Evolutionary conservation across 2,888 invertebrate genomes (phyloP).

Genomic region (Pycnomerus fuliginosus): DNA sequence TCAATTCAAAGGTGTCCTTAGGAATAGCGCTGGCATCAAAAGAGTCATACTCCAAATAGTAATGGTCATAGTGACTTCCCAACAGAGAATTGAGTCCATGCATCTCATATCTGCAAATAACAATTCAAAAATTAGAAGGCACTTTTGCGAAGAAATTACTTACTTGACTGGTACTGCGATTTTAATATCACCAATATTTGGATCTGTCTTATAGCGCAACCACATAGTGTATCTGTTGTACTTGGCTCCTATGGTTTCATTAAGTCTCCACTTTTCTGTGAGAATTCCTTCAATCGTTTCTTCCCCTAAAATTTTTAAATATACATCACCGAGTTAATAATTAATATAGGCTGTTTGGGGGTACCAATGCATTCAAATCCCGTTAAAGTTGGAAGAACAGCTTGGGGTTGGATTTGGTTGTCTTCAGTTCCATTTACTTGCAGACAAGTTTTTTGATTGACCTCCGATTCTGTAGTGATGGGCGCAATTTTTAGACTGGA

Average conservation of each 20-base stretch:
- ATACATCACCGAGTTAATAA: background rate
- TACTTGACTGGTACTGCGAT: conserved; percentile 70
- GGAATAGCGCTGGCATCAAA: conserved; percentile 68
- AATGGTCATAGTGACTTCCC: conserved; percentile 97
- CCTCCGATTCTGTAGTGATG: conserved; percentile 71
- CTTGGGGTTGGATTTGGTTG: conserved; percentile 65
- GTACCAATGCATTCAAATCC: conserved; percentile 68
- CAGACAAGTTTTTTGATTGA: conserved; percentile 77
- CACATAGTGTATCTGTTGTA: conserved; percentile 87
- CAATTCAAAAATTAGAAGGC: background rate
- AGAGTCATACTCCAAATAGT: conserved; percentile 78
- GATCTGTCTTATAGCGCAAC: conserved; percentile 71
- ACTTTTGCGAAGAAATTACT: conserved; percentile 1
- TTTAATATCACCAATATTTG: conserved; percentile 49
- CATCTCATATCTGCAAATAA: conserved; percentile 75
- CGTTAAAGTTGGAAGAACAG: conserved; percentile 77
- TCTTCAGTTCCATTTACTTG: conserved; percentile 76
- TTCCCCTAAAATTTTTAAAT: conserved; percentile 47
- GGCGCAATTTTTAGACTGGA: conserved; percentile 81
- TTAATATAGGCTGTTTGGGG: background rate
- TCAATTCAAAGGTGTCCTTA: conserved; percentile 67
- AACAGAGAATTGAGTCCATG: conserved; percentile 86
- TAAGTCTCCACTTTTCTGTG: conserved; percentile 78
- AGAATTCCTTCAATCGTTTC: conserved; percentile 70
- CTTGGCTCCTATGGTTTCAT: conserved; percentile 72